Evolutionary conservation across 2,113 vertebrate genomes (phyloP).

Genomic region (Lasiurus cinereus): DNA sequence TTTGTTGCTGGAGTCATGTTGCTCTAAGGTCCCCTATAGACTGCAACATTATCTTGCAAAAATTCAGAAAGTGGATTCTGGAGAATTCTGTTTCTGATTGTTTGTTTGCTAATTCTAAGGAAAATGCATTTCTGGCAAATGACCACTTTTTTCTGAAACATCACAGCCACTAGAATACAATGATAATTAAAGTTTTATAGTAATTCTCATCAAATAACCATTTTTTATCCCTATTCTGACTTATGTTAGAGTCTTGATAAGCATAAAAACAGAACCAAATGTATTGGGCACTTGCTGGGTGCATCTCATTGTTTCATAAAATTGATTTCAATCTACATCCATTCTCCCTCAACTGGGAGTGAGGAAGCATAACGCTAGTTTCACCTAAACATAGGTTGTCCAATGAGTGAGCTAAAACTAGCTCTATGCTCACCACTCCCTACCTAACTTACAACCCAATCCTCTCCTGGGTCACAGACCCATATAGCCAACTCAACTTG

Average conservation of each 20-base stretch:
- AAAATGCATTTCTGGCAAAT: slow-evolving; percentile 53
- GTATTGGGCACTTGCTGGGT: neutral
- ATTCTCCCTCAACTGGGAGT: neutral
- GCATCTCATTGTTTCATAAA: slow-evolving; percentile 13
- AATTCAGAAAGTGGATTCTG: slow-evolving; percentile 8
- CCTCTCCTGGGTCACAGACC: neutral
- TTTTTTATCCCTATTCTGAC: neutral
- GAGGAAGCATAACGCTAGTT: neutral
- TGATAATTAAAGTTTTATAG: slow-evolving; percentile 17
- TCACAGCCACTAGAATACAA: neutral
- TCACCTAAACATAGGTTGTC: neutral
- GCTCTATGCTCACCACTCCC: neutral
- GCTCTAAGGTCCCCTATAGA: neutral
- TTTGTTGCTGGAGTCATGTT: neutral
- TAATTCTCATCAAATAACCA: neutral
- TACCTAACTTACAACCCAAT: neutral
- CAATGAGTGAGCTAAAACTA: neutral
- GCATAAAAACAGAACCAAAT: neutral
- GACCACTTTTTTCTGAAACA: neutral
- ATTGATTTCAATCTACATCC: neutral
- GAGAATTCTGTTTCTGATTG: neutral
- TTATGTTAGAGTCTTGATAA: neutral
- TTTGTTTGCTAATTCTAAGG: neutral
- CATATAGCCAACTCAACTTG: neutral
- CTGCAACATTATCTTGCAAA: neutral